phyloP scores from a whole-genome alignment of 2,888 invertebrate genomes.

The Drosophila subsilvestris region DNA sequence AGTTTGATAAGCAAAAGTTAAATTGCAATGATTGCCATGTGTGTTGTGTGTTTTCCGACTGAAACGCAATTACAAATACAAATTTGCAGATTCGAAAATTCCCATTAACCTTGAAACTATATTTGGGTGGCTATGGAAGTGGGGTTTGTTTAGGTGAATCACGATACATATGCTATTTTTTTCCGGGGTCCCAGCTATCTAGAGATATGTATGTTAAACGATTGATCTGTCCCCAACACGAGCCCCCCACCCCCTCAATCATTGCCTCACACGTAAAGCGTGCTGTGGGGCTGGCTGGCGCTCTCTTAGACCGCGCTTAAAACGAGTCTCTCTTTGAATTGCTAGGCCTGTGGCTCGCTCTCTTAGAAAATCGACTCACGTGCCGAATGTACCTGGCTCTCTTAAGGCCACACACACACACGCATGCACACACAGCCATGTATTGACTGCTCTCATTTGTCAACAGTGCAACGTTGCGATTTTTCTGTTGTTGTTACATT shows the following conservation, averaged over 20 bases:
- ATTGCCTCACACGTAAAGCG: constrained; percentile 1
- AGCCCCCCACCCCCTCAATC: neutral
- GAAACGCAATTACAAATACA: constrained; percentile 40
- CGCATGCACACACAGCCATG: constrained; percentile 42
- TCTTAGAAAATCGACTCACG: constrained; percentile 57
- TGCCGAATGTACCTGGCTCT: constrained; percentile 49
- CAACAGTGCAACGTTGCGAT: constrained; percentile 73
- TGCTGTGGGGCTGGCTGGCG: neutral
- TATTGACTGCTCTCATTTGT: constrained; percentile 47
- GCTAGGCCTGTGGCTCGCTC: constrained; percentile 2
- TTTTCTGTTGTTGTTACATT: constrained; percentile 34
- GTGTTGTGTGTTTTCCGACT: constrained; percentile 22
- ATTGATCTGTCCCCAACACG: constrained; percentile 16
- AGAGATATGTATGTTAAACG: constrained; percentile 16
- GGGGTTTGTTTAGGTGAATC: constrained; percentile 17
- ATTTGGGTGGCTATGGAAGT: neutral
- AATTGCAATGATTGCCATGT: constrained; percentile 27
- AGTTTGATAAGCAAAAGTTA: constrained; percentile 1
- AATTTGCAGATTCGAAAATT: constrained; percentile 36
- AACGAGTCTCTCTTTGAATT: constrained; percentile 38
- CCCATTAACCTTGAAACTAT: constrained; percentile 38
- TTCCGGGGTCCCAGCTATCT: constrained; percentile 31
- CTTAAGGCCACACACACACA: constrained; percentile 5
- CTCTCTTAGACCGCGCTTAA: constrained; percentile 17
- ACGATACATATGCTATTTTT: constrained; percentile 29